Evolutionary conservation across 2,797 vertebrate genomes (phyloP), one percentile per base, ranked within the genome.

Genomic region (Spea hammondii): DNA sequence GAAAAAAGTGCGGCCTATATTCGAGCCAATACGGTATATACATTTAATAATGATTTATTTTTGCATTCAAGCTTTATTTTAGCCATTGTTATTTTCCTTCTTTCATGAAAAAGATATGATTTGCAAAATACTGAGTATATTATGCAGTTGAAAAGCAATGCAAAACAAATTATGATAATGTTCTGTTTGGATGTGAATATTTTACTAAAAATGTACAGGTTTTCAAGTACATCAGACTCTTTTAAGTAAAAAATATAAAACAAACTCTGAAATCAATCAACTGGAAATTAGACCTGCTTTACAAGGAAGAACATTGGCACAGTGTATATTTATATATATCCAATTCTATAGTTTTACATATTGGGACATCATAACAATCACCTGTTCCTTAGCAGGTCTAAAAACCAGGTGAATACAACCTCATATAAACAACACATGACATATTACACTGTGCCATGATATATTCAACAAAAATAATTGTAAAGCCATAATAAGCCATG

Each of bases 231-330:
- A 4, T 69, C 48, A 10, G 32, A 69, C 60, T 68, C 50, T 13
- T 14, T 12, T 73, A 51, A 11, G 62, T 74, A 54, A 74, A 68
- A 62, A 69, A 74, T 66, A 79, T 55, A 66, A 51, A 53, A 46
- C 55, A 46, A 69, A 70, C 54, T 69, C 57, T 74, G 55, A 79
- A 73, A 69, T 72, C 77, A 78, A 72, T 79, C 71, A 79, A 69
- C 64, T 53, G 55, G 55, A 79, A 79, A 79, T 79, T 45, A 79
- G 65, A 79, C 70, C 78, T 74, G 77, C 71, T 64, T 62, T 69
- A 64, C 65, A 62, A 48, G 54, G 77, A 69, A 65, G 74, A 64
- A 55, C 17, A 49, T 45, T 73, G 77, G 17, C 70, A 72, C 64
- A 51, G 60, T 53, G 4, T 57, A 57, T 14, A 57, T 57, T 72